Conservation (phyloP, 1,140 invertebrate genomes). For the Drosophila neocordata region DNA sequence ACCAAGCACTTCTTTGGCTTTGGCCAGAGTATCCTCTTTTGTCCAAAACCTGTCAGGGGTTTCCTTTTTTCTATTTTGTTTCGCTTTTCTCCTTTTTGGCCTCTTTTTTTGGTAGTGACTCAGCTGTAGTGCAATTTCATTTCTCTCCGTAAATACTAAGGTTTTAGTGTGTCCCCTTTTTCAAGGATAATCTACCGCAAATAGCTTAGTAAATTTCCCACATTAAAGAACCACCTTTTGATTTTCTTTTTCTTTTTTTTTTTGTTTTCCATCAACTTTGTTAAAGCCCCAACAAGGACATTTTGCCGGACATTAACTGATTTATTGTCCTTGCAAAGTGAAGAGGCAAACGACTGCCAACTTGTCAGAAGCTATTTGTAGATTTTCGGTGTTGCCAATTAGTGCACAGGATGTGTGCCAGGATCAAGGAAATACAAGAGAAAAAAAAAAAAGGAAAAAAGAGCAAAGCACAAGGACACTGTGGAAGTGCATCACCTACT, state of each 20-base stretch:
- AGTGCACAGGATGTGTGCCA: conserved; percentile 41
- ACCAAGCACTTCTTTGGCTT: conserved; percentile 48
- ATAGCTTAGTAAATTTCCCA: conserved; percentile 62
- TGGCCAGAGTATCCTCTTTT: conserved; percentile 21
- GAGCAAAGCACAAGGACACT: conserved; percentile 20
- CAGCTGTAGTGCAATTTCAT: conserved; percentile 44
- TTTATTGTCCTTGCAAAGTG: conserved; percentile 71
- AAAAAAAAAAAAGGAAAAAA: conserved; percentile 58
- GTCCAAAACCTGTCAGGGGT: conserved; percentile 16
- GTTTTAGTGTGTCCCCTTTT: conserved; percentile 15
- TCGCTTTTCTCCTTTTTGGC: neutral
- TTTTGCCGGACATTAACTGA: conserved; percentile 73
- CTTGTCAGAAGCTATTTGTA: conserved; percentile 56
- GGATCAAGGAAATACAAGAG: conserved; percentile 61
- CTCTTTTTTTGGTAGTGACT: conserved; percentile 7
- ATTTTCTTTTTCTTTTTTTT: conserved; percentile 21
- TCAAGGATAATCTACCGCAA: conserved; percentile 52
- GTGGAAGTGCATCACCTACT: conserved; percentile 14
- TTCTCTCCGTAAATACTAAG: neutral
- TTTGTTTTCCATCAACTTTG: conserved; percentile 34
- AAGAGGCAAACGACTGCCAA: conserved; percentile 38
- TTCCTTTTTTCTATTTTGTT: conserved; percentile 8
- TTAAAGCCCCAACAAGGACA: conserved; percentile 50
- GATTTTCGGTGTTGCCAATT: conserved; percentile 69
- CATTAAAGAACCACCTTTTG: conserved; percentile 34